phyloP scores from a whole-genome alignment of 2,888 invertebrate species.

The Mythimna impura region DNA sequence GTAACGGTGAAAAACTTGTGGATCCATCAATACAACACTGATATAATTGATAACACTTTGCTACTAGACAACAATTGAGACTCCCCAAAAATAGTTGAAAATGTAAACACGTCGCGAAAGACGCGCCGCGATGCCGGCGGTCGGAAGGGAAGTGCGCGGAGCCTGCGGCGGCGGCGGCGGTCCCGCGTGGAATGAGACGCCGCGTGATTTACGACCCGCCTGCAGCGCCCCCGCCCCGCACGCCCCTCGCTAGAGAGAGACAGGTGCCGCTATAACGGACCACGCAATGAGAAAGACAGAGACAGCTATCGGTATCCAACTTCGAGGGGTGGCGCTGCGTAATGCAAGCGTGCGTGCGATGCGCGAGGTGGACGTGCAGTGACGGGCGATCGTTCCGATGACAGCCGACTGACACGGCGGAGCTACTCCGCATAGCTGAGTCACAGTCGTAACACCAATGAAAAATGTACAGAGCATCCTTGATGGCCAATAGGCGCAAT shows the following conservation, averaged over 20 bases:
- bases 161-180: constrained; percentile 89
- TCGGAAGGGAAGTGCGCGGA: constrained; percentile 87
- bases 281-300: constrained; percentile 72
- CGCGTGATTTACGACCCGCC: constrained; percentile 91
- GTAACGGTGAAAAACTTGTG: constrained; percentile 75
- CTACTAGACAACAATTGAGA: constrained; percentile 78
- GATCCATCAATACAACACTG: constrained; percentile 87
- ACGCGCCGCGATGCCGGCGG: constrained; percentile 87
- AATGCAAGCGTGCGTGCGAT: constrained; percentile 90
- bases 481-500: constrained; percentile 77
- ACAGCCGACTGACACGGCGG: constrained; percentile 85
- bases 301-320: constrained; percentile 79
- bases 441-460: constrained; percentile 83
- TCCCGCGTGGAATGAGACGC: constrained; percentile 91
- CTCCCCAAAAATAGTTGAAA: constrained; percentile 82
- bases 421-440: constrained; percentile 84
- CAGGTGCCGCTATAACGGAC: constrained; percentile 64
- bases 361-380: constrained; percentile 90
- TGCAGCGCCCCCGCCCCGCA: constrained; percentile 89
- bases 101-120: constrained; percentile 89
- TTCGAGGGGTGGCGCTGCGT: constrained; percentile 90
- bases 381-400: constrained; percentile 88
- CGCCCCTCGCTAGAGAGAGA: constrained; percentile 83
- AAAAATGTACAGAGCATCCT: constrained; percentile 76
- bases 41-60: constrained; percentile 78